Evolutionary conservation across 2,797 vertebrate genomes (phyloP).

Genomic region (Odontamblyopus lacepedii): DNA sequence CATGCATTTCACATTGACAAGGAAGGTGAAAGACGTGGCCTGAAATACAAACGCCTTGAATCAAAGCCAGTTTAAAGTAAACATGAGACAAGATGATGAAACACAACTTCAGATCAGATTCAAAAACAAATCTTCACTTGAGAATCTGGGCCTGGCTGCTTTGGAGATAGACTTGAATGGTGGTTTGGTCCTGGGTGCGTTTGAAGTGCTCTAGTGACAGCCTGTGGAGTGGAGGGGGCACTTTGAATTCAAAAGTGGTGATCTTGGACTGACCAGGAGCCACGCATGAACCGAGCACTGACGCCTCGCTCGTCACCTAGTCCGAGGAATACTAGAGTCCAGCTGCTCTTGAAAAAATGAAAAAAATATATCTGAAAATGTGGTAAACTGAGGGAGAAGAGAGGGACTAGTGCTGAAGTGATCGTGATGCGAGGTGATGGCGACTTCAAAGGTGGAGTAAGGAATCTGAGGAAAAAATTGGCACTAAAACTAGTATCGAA

Average conservation of each 20-base stretch:
- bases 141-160: not conserved
- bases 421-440: conserved; percentile 3
- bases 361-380: not conserved
- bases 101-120: not conserved
- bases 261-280: conserved; percentile 38
- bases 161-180: conserved; percentile 27
- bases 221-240: conserved; percentile 25
- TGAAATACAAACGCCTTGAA: not conserved
- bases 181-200: conserved; percentile 29
- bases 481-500: no score
- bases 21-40: not conserved
- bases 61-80: not conserved
- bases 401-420: not conserved
- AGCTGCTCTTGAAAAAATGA: conserved; percentile 18
- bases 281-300: conserved; percentile 20
- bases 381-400: not conserved
- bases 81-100: conserved; percentile 7
- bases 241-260: conserved; percentile 40
- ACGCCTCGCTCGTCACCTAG: conserved; percentile 17
- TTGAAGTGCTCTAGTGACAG: conserved; percentile 23
- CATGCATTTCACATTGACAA: not conserved
- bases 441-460: not conserved
- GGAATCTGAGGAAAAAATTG: no score
- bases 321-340: conserved; percentile 15
- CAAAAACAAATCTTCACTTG: conserved; percentile 4